A percentile compares a stretch with the other conserved stretches of the same genome.
Conservation (phyloP, 2,113 vertebrate species). For the Epinephelus moara region DNA sequence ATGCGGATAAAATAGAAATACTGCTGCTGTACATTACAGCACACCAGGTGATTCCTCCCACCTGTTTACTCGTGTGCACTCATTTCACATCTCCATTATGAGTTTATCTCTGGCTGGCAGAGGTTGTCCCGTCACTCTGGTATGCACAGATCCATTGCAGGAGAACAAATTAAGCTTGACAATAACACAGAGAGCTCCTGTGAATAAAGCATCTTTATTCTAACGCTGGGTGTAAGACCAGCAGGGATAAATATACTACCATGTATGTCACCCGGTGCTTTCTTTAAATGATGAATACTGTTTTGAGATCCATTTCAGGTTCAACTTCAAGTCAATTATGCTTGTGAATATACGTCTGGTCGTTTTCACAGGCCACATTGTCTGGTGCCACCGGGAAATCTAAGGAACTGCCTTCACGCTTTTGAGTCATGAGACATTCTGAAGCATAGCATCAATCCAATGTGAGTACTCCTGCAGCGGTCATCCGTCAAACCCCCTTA, state of each 20-base stretch:
- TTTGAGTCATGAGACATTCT: constrained; percentile 33
- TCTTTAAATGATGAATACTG: constrained; percentile 35
- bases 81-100: constrained; percentile 51
- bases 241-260: constrained; percentile 41
- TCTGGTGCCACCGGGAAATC: constrained; percentile 1
- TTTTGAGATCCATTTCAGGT: constrained; percentile 34
- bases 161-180: constrained; percentile 73
- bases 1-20: neutral
- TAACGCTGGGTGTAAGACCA: constrained; percentile 7
- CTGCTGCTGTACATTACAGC: neutral
- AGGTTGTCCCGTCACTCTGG: constrained; percentile 64
- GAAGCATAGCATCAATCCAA: constrained; percentile 47
- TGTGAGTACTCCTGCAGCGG: constrained; percentile 17
- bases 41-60: constrained; percentile 35
- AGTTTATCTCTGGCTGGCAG: constrained; percentile 68
- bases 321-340: constrained; percentile 34
- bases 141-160: constrained; percentile 59
- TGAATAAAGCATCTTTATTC: constrained; percentile 55
- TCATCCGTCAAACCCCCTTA: constrained; percentile 56
- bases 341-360: neutral
- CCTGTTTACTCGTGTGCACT: constrained; percentile 25
- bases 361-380: constrained; percentile 6
- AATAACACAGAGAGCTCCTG: constrained; percentile 49
- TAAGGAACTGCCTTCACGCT: neutral
- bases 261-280: constrained; percentile 8